Evolutionary conservation across 2,888 invertebrate species (phyloP), one percentile per base, ranked within the genome.

Genomic region (Urechis unicinctus): DNA sequence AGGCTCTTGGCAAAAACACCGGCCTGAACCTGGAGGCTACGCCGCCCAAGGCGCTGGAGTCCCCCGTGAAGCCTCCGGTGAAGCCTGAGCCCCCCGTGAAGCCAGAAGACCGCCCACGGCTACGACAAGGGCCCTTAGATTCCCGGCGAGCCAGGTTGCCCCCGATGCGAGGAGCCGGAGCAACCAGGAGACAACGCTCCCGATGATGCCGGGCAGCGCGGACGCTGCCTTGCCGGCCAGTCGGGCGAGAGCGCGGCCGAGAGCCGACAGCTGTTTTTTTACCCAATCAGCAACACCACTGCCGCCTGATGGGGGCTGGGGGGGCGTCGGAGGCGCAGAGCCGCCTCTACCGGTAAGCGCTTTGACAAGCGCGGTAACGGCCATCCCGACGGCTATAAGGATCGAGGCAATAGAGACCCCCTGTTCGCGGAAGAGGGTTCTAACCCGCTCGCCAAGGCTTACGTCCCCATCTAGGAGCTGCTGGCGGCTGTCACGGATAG

Each of bases 151-250:
- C 5, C 9, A 36, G 9, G 9, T 17, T 9, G 17, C 36, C 9
- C 9, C 17, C 17, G 9, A 13, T 36, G 45, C 42, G 2, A 24
- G 41, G 0, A 42, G 24, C 17, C 29, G 41, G 22, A 52, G 43
- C 13, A 52, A 22, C 52, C 52, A 52, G 17, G 52, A 52, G 4
- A 43, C 52, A 26, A 22, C n/a, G 26, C 42, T n/a, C 1, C 52
- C 52, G n/a, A 43, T 41, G 30, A 52, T 41, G 17, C 45, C 47
- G 17, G 53, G 53, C 13, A 53, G 46, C 13, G 53, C 53, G 2
- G 46, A 31, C 21, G 46, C 53, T 1, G 30, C 53, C 25, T 53
- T 53, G 5, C 21, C 53, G 17, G 46, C 46, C 17, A 53, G 29
- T 9, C 26, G 5, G 21, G 28, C 31, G 36, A 53, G 29, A 21